Evolutionary conservation across 2,797 vertebrate genomes (phyloP).

Genomic region (Anguilla pacifica): DNA sequence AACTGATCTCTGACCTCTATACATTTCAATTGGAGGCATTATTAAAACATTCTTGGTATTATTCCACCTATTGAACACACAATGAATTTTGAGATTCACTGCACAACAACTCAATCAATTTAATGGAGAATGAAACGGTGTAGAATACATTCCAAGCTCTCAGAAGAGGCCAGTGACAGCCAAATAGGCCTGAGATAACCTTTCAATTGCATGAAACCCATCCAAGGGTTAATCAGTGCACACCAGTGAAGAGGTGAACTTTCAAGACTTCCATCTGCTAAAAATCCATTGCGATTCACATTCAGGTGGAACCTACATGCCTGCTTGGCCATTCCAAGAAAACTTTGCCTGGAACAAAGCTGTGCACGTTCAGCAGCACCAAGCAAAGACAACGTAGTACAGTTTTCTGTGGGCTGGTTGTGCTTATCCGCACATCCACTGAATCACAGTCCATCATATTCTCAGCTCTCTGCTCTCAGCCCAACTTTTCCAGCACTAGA

Average conservation of each 20-base stretch:
- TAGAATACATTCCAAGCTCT: background rate
- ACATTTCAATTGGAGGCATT: background rate
- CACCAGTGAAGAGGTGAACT: background rate
- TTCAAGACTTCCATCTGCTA: background rate
- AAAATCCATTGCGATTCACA: background rate
- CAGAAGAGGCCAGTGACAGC: background rate
- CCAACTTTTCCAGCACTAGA: background rate
- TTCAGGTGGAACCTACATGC: background rate
- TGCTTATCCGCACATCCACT: background rate
- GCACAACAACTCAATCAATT: background rate
- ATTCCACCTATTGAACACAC: slow-evolving; percentile 33
- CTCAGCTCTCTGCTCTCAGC: background rate
- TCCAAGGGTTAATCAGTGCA: background rate
- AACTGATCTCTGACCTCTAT: slow-evolving; percentile 37
- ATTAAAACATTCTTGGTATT: slow-evolving; percentile 32
- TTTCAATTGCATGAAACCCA: background rate
- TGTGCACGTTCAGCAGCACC: background rate
- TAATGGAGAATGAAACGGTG: background rate
- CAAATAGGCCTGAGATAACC: background rate
- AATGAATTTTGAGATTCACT: slow-evolving; percentile 14
- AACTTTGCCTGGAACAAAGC: background rate
- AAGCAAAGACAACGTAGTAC: background rate
- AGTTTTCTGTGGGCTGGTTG: background rate
- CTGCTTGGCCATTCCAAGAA: background rate
- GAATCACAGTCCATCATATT: background rate